Evolutionary conservation across 1,140 invertebrate species (phyloP), one percentile per base, ranked within the genome.

Genomic region (Hestina assimilis): DNA sequence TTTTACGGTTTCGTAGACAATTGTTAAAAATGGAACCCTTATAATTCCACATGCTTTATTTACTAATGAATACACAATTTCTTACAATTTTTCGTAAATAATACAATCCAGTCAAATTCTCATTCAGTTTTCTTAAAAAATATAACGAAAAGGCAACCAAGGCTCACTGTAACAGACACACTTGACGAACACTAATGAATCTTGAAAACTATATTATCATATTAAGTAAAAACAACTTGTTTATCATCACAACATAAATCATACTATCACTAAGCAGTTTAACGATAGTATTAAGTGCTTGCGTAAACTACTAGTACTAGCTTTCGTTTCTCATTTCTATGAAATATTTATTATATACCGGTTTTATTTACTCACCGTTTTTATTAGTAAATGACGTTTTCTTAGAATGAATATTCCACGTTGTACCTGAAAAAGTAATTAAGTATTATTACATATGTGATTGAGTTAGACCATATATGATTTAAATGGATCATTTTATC

Each of bases 291-390:
- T 52, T 42, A 42, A 52, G 15, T 52, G 40, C 23, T 20, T 26
- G 1, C 19, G 38, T 42, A 29, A 52, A 42, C 17, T 29, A 12
- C 24, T 26, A 35, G 26, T 38, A n/a, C n/a, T n/a, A n/a, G n/a
- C n/a, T n/a, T n/a, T n/a, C n/a, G n/a, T n/a, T n/a, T 52, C 42
- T 52, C 50, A 52, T 52, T 52, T 52, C 50, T 42, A 42, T 52
- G 50, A 42, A 52, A 19, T 28, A 29, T 38, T 21, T 19, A 42
- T 19, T 52, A n/a, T n/a, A n/a, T n/a, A 24, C 24, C 21, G 50
- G 41, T 52, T 52, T 52, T 52, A 26, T 52, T n/a, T 42, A 51
- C 50, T 9, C 20, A 52, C 50, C 50, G 50, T 52, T 52, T 42
- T 11, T 23, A 42, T 26, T 8, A 31, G 31, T 38, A 38, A 26